A percentile compares a stretch with the other conserved stretches of the same genome.
Conservation (phyloP, 2,113 vertebrate species). For the Sclerurus mexicanus region DNA sequence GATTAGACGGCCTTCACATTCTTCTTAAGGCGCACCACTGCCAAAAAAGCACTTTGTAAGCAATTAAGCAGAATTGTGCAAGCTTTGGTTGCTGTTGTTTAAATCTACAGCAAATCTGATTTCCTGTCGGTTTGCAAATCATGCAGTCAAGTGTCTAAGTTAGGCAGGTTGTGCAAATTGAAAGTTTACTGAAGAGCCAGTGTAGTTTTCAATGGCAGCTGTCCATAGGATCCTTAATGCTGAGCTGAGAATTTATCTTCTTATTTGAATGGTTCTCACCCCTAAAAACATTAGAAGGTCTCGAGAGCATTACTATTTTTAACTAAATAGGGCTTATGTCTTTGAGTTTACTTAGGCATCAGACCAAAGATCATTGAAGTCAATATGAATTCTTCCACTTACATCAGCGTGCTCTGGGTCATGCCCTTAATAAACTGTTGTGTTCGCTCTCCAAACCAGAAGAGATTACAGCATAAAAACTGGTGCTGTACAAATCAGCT, state of each 20-base stretch:
- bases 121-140: neutral
- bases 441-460: neutral
- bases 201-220: neutral
- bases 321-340: neutral
- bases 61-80: neutral
- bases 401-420: slow-evolving; percentile 19
- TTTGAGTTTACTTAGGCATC: slow-evolving; percentile 42
- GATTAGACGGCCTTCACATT: neutral
- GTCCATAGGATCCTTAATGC: neutral
- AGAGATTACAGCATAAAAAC: neutral
- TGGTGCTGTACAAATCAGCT: neutral
- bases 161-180: neutral
- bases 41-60: neutral
- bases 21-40: neutral
- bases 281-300: neutral
- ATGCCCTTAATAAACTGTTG: slow-evolving; percentile 1
- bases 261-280: slow-evolving; percentile 4
- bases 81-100: neutral
- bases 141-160: neutral
- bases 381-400: slow-evolving; percentile 31
- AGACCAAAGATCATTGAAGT: slow-evolving; percentile 33
- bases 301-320: slow-evolving; percentile 31
- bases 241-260: neutral
- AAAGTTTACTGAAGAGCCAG: neutral
- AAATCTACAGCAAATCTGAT: neutral